phyloP scores from a whole-genome alignment of 1,140 invertebrate species.

The Eurosta solidaginis region DNA sequence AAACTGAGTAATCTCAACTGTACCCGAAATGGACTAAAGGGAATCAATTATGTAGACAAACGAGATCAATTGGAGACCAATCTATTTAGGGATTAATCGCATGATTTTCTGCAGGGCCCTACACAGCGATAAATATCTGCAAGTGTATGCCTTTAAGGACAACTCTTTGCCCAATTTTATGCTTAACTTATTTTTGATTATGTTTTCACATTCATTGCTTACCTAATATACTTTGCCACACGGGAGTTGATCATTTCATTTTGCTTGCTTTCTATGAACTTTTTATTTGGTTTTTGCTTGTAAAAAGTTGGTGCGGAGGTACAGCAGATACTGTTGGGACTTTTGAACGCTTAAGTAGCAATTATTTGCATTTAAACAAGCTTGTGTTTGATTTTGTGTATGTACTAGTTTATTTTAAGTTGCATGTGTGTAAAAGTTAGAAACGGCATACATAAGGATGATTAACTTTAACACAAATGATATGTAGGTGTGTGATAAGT shows the following conservation, averaged over 20 bases:
- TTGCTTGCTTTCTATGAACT: not conserved
- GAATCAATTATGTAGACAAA: no score
- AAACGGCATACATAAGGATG: not conserved
- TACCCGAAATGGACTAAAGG: no score
- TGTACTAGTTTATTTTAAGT: not conserved
- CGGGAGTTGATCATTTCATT: not conserved
- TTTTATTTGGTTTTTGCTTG: not conserved
- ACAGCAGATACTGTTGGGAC: not conserved
- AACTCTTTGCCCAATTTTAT: not conserved
- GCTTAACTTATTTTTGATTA: not conserved
- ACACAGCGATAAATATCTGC: no score
- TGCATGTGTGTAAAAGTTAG: not conserved
- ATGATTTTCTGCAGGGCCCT: no score
- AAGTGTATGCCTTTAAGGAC: not conserved
- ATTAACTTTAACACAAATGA: not conserved
- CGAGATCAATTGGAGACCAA: no score
- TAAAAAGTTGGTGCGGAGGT: not conserved
- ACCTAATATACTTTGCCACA: not conserved
- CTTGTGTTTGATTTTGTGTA: not conserved
- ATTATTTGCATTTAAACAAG: conserved; percentile 25
- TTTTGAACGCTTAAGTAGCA: not conserved
- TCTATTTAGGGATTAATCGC: no score
- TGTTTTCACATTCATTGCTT: not conserved
- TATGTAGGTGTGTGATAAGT: no score
- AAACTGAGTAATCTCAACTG: no score